Evolutionary conservation across 2,888 invertebrate species (phyloP).

Genomic region (Hydrotaea diabolus): DNA sequence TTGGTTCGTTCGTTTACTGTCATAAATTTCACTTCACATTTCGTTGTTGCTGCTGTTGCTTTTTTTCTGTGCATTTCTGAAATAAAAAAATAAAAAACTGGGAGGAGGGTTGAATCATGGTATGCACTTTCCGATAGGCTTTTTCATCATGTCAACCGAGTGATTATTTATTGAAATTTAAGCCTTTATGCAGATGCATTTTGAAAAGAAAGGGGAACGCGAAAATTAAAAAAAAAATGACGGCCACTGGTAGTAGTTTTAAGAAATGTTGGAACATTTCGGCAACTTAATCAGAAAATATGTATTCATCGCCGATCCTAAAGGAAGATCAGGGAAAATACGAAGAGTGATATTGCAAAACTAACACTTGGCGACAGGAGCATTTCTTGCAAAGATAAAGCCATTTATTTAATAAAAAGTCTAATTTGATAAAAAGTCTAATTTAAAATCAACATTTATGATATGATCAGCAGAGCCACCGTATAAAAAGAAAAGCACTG

Average conservation of each 20-base stretch:
- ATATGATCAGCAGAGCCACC: no score
- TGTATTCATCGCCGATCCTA: background rate
- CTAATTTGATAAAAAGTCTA: no score
- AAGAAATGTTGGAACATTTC: background rate
- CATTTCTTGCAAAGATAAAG: no score
- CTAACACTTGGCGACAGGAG: no score
- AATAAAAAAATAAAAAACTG: background rate
- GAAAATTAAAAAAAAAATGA: conserved; percentile 8
- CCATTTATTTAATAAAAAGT: no score
- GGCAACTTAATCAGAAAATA: background rate
- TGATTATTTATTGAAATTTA: conserved; percentile 78
- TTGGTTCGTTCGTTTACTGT: conserved; percentile 49
- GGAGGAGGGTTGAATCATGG: conserved; percentile 34
- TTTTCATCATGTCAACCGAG: conserved; percentile 77
- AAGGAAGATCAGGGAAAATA: no score
- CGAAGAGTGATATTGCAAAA: no score
- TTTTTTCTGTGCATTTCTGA: conserved; percentile 24
- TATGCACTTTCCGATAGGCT: conserved; percentile 72
- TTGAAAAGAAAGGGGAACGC: background rate
- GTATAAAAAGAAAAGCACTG: no score
- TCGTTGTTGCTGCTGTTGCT: conserved; percentile 36
- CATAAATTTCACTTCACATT: conserved; percentile 67
- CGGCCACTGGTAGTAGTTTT: background rate
- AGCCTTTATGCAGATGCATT: conserved; percentile 68
- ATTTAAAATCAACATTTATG: no score